A percentile compares a stretch with the other conserved stretches of the same genome.
These are phyloP conservation scores for Molanna angustata DNA, from an alignment of 2,888 invertebrate genomes.

Conservation along the genomic window DNA sequence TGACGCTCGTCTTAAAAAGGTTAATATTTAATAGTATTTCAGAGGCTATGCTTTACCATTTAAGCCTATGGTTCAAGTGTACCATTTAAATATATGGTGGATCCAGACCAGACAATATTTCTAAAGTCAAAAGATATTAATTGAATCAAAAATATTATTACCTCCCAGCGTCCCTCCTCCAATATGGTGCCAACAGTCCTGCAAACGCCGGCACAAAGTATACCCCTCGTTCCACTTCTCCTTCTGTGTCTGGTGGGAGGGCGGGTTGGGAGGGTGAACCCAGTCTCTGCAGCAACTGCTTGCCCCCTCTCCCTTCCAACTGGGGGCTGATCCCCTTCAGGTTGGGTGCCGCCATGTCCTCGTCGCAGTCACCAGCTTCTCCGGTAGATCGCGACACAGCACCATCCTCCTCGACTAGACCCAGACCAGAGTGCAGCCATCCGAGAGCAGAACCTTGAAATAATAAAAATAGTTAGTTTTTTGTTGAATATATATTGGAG, in stretches of 20 bases:
- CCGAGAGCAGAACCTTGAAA: slow-evolving; percentile 72
- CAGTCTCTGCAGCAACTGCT: slow-evolving; percentile 43
- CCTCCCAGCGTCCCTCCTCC: slow-evolving; percentile 90
- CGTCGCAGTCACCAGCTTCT: slow-evolving; percentile 35
- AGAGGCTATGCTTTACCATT: not conserved
- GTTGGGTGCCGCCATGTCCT: slow-evolving; percentile 32
- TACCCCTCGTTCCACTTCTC: slow-evolving; percentile 57
- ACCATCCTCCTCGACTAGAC: slow-evolving; percentile 55
- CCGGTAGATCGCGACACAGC: slow-evolving; percentile 61
- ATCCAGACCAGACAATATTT: no score
- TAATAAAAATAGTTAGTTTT: no score
- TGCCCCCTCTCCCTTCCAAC: not conserved
- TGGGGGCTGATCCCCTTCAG: no score
- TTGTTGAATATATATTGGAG: no score
- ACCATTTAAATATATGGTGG: no score
- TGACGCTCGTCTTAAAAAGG: no score
- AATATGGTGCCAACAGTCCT: slow-evolving; percentile 93
- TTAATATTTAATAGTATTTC: no score
- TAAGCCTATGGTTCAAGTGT: not conserved
- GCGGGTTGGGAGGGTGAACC: slow-evolving; percentile 42
- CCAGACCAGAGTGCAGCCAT: slow-evolving; percentile 88
- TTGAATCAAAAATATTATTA: no score
- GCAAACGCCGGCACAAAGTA: slow-evolving; percentile 98
- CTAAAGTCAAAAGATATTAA: no score
- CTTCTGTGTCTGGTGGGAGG: not conserved